Evolutionary conservation across 2,797 vertebrate species (phyloP).

Genomic region (Chaetophractus vellerosus): DNA sequence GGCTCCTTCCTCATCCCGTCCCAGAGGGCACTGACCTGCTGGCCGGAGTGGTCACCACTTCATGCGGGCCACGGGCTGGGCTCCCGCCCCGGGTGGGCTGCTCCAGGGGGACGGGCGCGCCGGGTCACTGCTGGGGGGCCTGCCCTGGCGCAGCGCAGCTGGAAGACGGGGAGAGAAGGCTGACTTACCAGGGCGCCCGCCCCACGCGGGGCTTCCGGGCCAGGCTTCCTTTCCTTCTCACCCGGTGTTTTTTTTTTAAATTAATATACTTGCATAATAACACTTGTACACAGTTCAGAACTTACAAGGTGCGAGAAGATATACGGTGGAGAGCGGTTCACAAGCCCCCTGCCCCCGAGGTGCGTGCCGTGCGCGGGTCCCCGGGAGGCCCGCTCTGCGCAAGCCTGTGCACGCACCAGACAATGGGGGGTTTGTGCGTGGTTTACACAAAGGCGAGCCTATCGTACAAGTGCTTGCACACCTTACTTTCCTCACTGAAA

Average conservation of each 20-base stretch:
- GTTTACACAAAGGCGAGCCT: not conserved
- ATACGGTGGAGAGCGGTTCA: not conserved
- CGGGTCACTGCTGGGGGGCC: not conserved
- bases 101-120: not conserved
- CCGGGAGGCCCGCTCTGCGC: not conserved
- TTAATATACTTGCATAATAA: not conserved
- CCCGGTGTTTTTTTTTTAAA: not conserved
- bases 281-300: not conserved
- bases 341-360: too few relatives aligned
- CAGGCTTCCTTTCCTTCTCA: not conserved
- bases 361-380: fast-evolving
- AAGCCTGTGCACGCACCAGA: too few relatives aligned
- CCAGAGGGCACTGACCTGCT: constrained; percentile 66
- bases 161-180: not conserved
- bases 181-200: fast-evolving
- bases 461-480: too few relatives aligned
- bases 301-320: not conserved
- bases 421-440: not conserved
- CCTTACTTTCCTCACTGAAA: not conserved
- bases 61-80: not conserved
- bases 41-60: constrained; percentile 6
- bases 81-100: not conserved
- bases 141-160: not conserved
- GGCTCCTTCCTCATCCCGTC: not conserved
- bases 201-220: fast-evolving